Conservation (phyloP, 2,797 vertebrate genomes). For the Poecilia picta region DNA sequence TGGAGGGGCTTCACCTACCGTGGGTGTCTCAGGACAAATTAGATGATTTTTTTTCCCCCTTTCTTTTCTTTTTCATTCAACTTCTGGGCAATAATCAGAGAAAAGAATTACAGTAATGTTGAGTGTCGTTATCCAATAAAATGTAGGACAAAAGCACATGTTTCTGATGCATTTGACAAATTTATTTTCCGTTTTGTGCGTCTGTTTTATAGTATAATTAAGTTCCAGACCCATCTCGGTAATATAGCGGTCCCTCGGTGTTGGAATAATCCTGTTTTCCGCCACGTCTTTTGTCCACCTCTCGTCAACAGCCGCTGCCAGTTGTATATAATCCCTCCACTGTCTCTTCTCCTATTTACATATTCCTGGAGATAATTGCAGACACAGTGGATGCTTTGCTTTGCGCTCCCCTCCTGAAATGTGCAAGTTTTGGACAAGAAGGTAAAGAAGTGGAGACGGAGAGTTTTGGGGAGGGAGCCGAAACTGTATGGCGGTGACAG, state of each 20-base stretch:
- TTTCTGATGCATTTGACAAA: not conserved
- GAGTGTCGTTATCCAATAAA: conserved; percentile 8
- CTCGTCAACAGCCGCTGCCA: conserved; percentile 69
- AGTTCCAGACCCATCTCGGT: conserved; percentile 25
- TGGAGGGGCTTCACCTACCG: conserved; percentile 54
- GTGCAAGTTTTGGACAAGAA: conserved; percentile 51
- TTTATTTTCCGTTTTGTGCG: conserved; percentile 10
- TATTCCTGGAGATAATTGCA: conserved; percentile 75
- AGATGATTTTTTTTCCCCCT: conserved; percentile 26
- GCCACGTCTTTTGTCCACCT: conserved; percentile 70
- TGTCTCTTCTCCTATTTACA: conserved; percentile 75
- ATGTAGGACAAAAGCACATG: not conserved
- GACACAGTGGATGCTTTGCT: conserved; percentile 69
- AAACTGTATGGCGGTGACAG: conserved; percentile 68
- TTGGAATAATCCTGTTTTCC: conserved; percentile 76
- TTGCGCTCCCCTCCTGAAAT: conserved; percentile 46
- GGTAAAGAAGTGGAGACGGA: conserved; percentile 44
- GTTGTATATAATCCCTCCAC: conserved; percentile 70
- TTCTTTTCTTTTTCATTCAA: conserved; percentile 26
- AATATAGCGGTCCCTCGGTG: conserved; percentile 52
- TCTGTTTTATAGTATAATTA: conserved; percentile 35
- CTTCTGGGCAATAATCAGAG: conserved; percentile 38
- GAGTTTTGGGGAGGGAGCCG: conserved; percentile 33
- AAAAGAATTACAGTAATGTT: conserved; percentile 19
- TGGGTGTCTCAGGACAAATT: conserved; percentile 58